Conservation (phyloP, 2,797 vertebrate genomes). For the Galaxias olidus region DNA sequence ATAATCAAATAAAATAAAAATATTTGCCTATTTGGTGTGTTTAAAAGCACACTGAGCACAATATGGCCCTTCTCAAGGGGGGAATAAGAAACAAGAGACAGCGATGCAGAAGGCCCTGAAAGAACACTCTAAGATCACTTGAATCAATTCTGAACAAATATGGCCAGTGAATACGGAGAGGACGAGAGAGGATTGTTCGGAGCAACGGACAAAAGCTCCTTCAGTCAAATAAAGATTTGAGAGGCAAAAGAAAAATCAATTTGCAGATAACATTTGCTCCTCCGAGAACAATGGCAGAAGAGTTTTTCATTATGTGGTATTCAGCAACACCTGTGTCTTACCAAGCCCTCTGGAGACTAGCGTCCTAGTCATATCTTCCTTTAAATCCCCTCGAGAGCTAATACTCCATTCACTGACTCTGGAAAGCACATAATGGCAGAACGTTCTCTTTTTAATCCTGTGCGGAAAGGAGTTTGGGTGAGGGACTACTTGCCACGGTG, state of each 20-base stretch:
- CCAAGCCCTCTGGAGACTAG: not conserved
- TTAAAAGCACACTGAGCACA: no score
- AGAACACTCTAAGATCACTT: constrained; percentile 6
- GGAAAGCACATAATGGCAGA: constrained; percentile 6
- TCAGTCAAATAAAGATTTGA: constrained; percentile 48
- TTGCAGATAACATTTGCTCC: constrained; percentile 72
- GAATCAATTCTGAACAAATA: constrained; percentile 64
- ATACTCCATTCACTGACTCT: constrained; percentile 8
- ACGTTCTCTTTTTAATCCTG: not conserved
- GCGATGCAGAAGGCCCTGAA: no score
- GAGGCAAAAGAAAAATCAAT: constrained; percentile 45
- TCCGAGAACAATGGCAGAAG: constrained; percentile 38
- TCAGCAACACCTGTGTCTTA: not conserved
- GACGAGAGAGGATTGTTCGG: constrained; percentile 52
- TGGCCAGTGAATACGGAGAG: constrained; percentile 58
- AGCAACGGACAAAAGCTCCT: constrained; percentile 47
- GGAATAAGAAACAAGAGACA: no score
- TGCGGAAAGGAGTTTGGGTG: constrained; percentile 9
- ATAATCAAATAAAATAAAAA: constrained; percentile 17
- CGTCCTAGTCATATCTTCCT: not conserved
- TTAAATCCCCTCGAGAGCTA: not conserved
- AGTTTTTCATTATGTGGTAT: constrained; percentile 59
- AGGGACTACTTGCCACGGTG: constrained; percentile 21
- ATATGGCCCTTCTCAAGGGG: no score
- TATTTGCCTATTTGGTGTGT: constrained; percentile 25